Conservation (phyloP, 2,888 invertebrate genomes). For the Polymixis lichenea region DNA sequence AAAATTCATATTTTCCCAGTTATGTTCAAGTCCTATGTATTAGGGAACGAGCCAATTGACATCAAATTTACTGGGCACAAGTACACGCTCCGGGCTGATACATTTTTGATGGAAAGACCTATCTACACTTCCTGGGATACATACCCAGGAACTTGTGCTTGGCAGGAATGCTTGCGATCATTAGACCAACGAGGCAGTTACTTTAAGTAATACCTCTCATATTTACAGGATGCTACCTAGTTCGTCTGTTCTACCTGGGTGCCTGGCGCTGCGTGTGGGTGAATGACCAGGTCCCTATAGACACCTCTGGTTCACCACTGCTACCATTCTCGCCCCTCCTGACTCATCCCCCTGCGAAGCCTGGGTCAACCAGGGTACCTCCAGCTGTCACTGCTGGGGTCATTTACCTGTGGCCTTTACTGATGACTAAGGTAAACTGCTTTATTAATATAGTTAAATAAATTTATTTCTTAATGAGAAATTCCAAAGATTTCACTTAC, state of each 20-base stretch:
- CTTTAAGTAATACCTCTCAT: not conserved
- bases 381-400: slow-evolving; percentile 69
- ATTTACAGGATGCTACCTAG: slow-evolving; percentile 83
- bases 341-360: slow-evolving; percentile 69
- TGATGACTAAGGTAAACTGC: slow-evolving; percentile 82
- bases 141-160: not conserved
- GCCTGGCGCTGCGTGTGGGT: slow-evolving; percentile 88
- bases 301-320: slow-evolving; percentile 80
- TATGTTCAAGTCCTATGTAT: not conserved
- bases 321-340: slow-evolving; percentile 84
- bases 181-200: not conserved
- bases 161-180: too few relatives aligned
- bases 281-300: slow-evolving; percentile 85
- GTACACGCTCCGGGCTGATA: not conserved
- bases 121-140: not conserved
- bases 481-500: too few relatives aligned
- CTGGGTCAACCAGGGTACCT: slow-evolving; percentile 67
- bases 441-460: too few relatives aligned
- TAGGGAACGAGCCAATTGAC: not conserved
- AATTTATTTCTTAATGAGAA: too few relatives aligned
- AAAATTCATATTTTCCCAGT: too few relatives aligned
- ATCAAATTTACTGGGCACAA: not conserved
- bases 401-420: slow-evolving; percentile 84
- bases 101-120: not conserved
- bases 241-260: slow-evolving; percentile 84